A percentile compares a stretch with the other conserved stretches of the same genome.
Conservation (phyloP, 2,888 invertebrate genomes). For the Meliscaeva auricollis region DNA sequence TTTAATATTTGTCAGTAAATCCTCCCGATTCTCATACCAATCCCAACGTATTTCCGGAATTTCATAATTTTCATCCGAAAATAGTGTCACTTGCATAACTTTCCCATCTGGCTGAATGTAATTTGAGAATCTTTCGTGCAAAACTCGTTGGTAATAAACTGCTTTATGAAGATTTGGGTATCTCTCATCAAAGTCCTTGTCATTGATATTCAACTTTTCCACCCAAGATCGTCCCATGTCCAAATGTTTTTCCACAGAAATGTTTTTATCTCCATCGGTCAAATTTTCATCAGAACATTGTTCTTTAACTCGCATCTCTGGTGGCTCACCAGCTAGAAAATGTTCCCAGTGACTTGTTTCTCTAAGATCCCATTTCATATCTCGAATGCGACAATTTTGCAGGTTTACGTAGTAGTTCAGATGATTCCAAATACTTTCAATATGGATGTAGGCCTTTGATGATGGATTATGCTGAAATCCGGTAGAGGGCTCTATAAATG, state of each 20-base stretch:
- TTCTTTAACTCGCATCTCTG: conserved; percentile 82
- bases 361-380: conserved; percentile 87
- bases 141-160: conserved; percentile 89
- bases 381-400: conserved; percentile 85
- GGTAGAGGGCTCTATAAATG: conserved; percentile 94
- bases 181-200: conserved; percentile 87
- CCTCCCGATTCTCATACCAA: conserved; percentile 88
- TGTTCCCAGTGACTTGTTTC: conserved; percentile 89
- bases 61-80: conserved; percentile 79
- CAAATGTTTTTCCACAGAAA: conserved; percentile 88
- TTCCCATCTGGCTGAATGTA: conserved; percentile 90
- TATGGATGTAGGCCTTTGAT: conserved; percentile 88
- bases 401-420: conserved; percentile 93
- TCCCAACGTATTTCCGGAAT: conserved; percentile 85
- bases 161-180: conserved; percentile 90
- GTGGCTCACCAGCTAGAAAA: conserved; percentile 89
- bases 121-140: conserved; percentile 91
- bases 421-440: conserved; percentile 95
- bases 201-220: conserved; percentile 86
- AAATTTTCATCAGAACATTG: conserved; percentile 85
- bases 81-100: conserved; percentile 80
- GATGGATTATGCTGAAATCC: conserved; percentile 87
- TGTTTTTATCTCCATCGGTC: conserved; percentile 83
- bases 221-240: conserved; percentile 92
- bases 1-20: conserved; percentile 86